Evolutionary conservation across 2,797 vertebrate species (phyloP), one percentile per base, ranked within the genome.

Genomic region (Morelia viridis): DNA sequence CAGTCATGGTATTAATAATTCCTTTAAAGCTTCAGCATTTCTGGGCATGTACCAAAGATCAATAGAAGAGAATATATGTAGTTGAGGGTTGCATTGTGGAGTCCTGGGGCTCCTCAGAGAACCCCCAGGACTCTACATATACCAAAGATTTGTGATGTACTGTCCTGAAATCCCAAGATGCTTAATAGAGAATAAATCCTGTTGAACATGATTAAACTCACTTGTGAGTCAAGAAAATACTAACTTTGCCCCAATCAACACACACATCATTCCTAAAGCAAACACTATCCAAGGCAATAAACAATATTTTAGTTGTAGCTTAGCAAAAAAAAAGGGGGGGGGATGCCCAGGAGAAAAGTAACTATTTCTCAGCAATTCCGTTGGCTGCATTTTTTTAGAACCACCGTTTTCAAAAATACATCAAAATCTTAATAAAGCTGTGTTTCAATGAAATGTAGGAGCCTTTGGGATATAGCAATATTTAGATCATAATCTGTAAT

Each of bases 141-240:
- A 96, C 76, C 61, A 65, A 80, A 87, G 57, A 76, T 91, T 95
- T 57, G 58, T 80, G 31, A 22, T 56, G 8, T 17, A 26, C 64
- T 86, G 6, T 57, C 87, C 64, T 90, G 53, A 96, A 97, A 95
- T 93, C 89, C 89, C 95, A 91, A 62, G 15, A 62, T 19, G 61
- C 58, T 41, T 35, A 62, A 46, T 31, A 56, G 10, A 41, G 28
- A 22, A 11, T 19, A 76, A 71, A 22, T 31, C 17, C 26, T 61
- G 9, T 11, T 83, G 57, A 83, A 56, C n/a, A 53, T n/a, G 53
- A 26, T 24, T 11, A n/a, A 76, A 15, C 12, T 88, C 26, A 31
- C 1, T 90, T 68, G 4, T 41, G 19, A 87, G 62, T 57, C 56
- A 58, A 46, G 11, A 89, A 5, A 46, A 28, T 71, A 24, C 2